These are phyloP conservation scores for Microplitis demolitor DNA, from an alignment of 1,140 invertebrate species.

Conservation along the genomic window DNA sequence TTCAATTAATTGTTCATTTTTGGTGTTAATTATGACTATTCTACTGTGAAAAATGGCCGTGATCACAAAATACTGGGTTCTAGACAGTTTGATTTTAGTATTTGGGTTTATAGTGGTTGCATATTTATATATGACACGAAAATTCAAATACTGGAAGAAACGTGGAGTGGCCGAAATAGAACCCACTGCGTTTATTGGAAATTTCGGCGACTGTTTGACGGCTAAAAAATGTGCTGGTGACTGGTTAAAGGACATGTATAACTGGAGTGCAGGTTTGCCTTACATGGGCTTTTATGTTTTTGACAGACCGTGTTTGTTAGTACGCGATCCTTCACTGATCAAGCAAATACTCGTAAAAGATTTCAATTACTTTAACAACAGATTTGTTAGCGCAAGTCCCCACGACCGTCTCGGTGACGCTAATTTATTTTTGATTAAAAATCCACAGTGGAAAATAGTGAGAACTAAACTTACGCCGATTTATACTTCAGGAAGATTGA, in stretches of 20 bases:
- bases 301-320: constrained; percentile 49
- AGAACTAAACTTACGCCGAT: constrained; percentile 53
- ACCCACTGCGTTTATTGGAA: constrained; percentile 48
- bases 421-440: constrained; percentile 46
- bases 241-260: constrained; percentile 35
- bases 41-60: no score
- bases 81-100: no score
- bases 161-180: constrained; percentile 39
- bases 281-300: constrained; percentile 52
- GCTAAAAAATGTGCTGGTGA: constrained; percentile 19
- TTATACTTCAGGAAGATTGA: constrained; percentile 56
- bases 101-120: background rate
- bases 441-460: constrained; percentile 52
- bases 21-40: no score
- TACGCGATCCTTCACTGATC: constrained; percentile 57
- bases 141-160: constrained; percentile 56
- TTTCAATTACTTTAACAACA: constrained; percentile 55
- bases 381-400: constrained; percentile 32
- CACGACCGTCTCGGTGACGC: constrained; percentile 38
- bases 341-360: constrained; percentile 60
- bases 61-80: no score
- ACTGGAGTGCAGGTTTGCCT: constrained; percentile 21
- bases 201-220: constrained; percentile 34
- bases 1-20: no score
- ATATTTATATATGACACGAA: constrained; percentile 48